Evolutionary conservation across 2,888 invertebrate species (phyloP).

Genomic region (Argynnis bischoffii): DNA sequence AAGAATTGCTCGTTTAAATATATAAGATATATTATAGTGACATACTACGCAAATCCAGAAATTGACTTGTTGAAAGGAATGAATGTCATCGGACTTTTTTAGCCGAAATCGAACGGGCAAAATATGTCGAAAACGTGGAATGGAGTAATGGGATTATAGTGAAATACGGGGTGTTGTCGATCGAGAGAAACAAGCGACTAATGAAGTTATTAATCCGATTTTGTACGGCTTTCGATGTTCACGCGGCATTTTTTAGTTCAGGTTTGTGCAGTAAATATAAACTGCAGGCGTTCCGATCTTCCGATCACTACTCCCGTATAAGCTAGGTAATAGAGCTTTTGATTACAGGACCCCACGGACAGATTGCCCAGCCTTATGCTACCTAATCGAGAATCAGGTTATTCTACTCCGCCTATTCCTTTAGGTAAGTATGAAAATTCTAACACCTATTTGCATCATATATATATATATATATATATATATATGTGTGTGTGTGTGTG

Average conservation of each 20-base stretch:
- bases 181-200: slow-evolving; percentile 79
- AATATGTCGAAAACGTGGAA: slow-evolving; percentile 62
- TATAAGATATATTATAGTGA: too few species aligned
- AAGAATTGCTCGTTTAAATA: too few species aligned
- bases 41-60: neutral
- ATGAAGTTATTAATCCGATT: slow-evolving; percentile 83
- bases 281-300: slow-evolving; percentile 41
- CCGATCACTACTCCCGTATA: slow-evolving; percentile 10
- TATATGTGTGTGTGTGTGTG: too few species aligned
- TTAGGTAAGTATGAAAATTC: slow-evolving; percentile 49
- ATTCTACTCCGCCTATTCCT: slow-evolving; percentile 59
- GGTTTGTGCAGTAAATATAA: slow-evolving; percentile 49
- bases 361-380: slow-evolving; percentile 48
- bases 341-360: slow-evolving; percentile 59
- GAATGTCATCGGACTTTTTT: slow-evolving; percentile 17
- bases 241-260: slow-evolving; percentile 57
- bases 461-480: too few species aligned
- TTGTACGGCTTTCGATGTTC: slow-evolving; percentile 71
- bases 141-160: slow-evolving; percentile 77
- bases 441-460: neutral
- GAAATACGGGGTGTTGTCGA: slow-evolving; percentile 76
- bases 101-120: slow-evolving; percentile 45
- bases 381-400: slow-evolving; percentile 51
- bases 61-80: neutral
- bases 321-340: slow-evolving; percentile 18